Evolutionary conservation across 2,797 vertebrate species (phyloP).

Genomic region (Hirundo rustica): DNA sequence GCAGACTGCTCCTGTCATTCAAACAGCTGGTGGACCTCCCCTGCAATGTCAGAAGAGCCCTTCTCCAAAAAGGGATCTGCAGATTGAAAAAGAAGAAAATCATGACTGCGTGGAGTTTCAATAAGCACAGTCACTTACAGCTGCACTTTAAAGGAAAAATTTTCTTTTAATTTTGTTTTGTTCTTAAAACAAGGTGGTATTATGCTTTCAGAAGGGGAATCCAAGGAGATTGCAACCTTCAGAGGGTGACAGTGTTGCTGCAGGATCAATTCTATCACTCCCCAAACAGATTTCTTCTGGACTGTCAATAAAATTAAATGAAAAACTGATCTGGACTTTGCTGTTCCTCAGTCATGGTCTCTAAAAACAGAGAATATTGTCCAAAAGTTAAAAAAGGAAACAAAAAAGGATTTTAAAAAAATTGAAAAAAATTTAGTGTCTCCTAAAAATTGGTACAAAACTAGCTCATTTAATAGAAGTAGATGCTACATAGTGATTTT

Average conservation of each 20-base stretch:
- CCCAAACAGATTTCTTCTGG: background rate
- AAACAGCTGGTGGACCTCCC: slow-evolving; percentile 85
- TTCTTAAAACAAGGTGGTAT: background rate
- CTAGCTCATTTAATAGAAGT: background rate
- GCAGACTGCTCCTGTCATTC: slow-evolving; percentile 85
- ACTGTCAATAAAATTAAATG: background rate
- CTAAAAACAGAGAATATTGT: background rate
- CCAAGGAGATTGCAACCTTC: background rate
- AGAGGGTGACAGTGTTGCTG: background rate
- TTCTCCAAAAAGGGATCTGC: slow-evolving; percentile 42
- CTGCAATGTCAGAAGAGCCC: slow-evolving; percentile 58
- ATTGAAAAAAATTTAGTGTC: accelerated
- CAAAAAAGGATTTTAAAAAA: background rate
- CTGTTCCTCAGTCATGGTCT: background rate
- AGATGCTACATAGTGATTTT: background rate
- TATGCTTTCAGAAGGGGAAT: background rate
- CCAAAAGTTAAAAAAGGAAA: background rate
- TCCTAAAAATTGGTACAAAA: background rate
- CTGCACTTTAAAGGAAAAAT: background rate
- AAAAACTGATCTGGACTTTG: background rate
- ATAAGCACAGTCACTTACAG: background rate
- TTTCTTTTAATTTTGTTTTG: background rate
- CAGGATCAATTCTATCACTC: background rate
- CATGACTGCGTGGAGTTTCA: background rate
- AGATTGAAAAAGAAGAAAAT: background rate